Percentiles rank a stretch among this genome's conserved stretches.
These are phyloP conservation scores for Campoplex capitator DNA, from an alignment of 2,888 invertebrate species.

Conservation along the genomic window DNA sequence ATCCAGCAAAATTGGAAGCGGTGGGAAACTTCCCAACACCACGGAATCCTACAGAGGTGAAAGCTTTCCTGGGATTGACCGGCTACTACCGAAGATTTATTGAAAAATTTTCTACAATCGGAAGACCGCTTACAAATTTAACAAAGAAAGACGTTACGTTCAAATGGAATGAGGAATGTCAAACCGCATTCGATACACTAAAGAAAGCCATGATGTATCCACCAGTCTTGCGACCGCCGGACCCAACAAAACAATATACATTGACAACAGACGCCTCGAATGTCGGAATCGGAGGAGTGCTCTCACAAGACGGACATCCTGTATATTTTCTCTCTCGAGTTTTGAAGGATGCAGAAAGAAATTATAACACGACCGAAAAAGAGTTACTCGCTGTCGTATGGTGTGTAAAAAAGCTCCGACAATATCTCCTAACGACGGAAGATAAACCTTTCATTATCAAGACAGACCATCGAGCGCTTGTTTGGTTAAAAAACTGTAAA, in stretches of 20 bases:
- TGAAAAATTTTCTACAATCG: slow-evolving; percentile 62
- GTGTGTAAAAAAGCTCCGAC: slow-evolving; percentile 67
- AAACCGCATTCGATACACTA: slow-evolving; percentile 23
- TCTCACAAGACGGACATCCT: slow-evolving; percentile 73
- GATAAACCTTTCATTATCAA: slow-evolving; percentile 52
- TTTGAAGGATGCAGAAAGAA: neutral
- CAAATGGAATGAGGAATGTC: slow-evolving; percentile 21
- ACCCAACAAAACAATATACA: neutral
- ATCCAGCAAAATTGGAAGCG: slow-evolving; percentile 67
- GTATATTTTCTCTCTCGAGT: neutral
- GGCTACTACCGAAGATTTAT: slow-evolving; percentile 72
- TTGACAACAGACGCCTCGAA: slow-evolving; percentile 18
- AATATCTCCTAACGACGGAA: neutral
- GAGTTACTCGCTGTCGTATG: neutral
- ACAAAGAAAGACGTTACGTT: slow-evolving; percentile 22
- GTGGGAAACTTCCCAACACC: slow-evolving; percentile 69
- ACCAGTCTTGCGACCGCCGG: neutral
- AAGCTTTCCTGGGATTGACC: slow-evolving; percentile 68
- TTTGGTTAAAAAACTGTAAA: slow-evolving; percentile 65
- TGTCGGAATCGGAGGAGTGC: slow-evolving; percentile 24
- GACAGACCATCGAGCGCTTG: slow-evolving; percentile 60
- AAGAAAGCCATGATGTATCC: slow-evolving; percentile 28
- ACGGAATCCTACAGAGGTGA: slow-evolving; percentile 67
- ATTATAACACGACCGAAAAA: slow-evolving; percentile 1
- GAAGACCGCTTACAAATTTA: slow-evolving; percentile 43